Percentiles rank a stretch among this genome's conserved stretches.
Evolutionary conservation across 1,140 invertebrate species (phyloP).

Genomic region (Cylas formicarius): DNA sequence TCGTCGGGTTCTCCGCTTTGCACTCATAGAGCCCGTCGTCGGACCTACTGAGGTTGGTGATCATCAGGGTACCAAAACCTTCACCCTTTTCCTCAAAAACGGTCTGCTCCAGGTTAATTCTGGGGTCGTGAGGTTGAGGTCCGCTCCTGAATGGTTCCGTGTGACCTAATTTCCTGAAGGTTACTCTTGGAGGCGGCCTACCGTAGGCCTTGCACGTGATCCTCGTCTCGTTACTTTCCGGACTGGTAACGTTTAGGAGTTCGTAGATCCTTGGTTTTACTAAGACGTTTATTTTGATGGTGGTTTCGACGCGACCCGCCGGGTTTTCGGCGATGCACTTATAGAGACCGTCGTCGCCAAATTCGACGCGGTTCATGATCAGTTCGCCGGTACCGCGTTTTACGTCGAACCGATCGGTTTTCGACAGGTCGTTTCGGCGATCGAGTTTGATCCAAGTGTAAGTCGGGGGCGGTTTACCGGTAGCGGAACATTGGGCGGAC

Average conservation of each 20-base stretch:
- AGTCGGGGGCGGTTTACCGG: conserved; percentile 72
- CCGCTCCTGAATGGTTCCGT: conserved; percentile 53
- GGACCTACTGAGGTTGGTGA: conserved; percentile 52
- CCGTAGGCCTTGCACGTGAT: conserved; percentile 70
- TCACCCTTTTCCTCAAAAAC: conserved; percentile 41
- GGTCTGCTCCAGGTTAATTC: conserved; percentile 42
- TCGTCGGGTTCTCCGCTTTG: conserved; percentile 72
- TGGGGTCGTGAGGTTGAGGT: conserved; percentile 43
- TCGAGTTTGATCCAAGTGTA: conserved; percentile 72
- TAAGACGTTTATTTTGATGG: conserved; percentile 59
- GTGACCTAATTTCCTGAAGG: conserved; percentile 59
- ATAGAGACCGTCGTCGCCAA: conserved; percentile 72
- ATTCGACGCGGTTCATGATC: conserved; percentile 66
- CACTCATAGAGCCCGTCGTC: conserved; percentile 89
- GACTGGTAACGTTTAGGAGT: conserved; percentile 64
- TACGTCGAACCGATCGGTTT: conserved; percentile 64
- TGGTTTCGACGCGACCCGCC: conserved; percentile 62
- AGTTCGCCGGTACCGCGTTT: conserved; percentile 60
- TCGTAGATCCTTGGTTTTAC: conserved; percentile 74
- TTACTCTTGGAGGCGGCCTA: conserved; percentile 66
- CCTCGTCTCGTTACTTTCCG: conserved; percentile 54
- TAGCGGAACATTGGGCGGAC: conserved; percentile 65
- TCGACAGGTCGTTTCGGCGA: conserved; percentile 58
- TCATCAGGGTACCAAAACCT: conserved; percentile 56
- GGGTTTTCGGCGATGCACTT: conserved; percentile 75